A percentile compares a stretch with the other conserved stretches of the same genome.
phyloP scores from a whole-genome alignment of 2,888 invertebrate species.

The Euspilapteryx auroguttella region DNA sequence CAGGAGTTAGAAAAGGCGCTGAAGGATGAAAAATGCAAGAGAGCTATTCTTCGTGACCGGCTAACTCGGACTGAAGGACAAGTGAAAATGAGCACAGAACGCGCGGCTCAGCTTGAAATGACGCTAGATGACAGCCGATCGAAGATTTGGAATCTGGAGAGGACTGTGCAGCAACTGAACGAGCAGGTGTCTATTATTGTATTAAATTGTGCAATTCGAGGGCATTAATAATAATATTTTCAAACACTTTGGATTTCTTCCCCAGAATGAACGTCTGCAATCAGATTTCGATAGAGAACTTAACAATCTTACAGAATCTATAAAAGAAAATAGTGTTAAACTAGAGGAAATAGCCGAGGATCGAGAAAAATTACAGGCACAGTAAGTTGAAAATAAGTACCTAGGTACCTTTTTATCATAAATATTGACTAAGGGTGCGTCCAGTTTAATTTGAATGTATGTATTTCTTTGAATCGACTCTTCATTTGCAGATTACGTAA shows the following conservation, averaged over 20 bases:
- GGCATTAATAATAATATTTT: background rate
- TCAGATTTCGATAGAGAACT: constrained; percentile 30
- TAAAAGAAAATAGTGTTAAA: constrained; percentile 27
- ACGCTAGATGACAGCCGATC: constrained; percentile 23
- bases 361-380: constrained; percentile 31
- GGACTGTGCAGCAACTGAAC: constrained; percentile 24
- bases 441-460: no score
- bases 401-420: no score
- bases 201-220: background rate
- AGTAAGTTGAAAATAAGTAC: no score
- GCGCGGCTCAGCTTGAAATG: constrained; percentile 22
- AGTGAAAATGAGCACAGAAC: constrained; percentile 22
- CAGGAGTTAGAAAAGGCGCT: constrained; percentile 39
- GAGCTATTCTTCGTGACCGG: constrained; percentile 19
- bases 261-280: constrained; percentile 30
- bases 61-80: constrained; percentile 25
- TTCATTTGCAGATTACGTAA: background rate
- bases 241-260: constrained; percentile 3
- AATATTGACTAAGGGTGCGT: no score
- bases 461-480: no score
- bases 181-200: constrained; percentile 21
- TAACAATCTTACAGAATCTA: constrained; percentile 28
- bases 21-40: constrained; percentile 31
- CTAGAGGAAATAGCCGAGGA: constrained; percentile 35
- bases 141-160: constrained; percentile 21